These are phyloP conservation scores for Prionailurus viverrinus DNA, from an alignment of 2,113 vertebrate genomes.

Conservation along the genomic window DNA sequence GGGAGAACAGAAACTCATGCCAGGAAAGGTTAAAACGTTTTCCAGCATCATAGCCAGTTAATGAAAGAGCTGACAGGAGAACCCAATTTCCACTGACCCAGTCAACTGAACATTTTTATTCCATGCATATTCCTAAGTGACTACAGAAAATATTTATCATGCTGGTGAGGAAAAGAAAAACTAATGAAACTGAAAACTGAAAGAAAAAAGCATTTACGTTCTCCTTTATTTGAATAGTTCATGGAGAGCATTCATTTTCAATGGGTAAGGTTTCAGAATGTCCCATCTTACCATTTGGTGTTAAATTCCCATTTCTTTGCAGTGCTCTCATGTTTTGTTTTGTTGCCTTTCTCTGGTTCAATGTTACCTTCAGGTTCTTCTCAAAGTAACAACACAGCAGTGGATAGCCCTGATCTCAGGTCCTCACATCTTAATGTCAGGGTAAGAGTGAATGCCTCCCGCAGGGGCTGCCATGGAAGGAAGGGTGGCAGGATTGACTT, in stretches of 20 bases:
- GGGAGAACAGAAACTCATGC: not conserved
- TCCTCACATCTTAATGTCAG: not conserved
- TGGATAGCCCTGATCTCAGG: too few species aligned
- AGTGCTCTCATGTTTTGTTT: not conserved
- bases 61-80: too few species aligned
- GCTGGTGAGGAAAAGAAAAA: not conserved
- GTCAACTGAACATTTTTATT: not conserved
- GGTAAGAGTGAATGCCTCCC: accelerated
- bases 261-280: not conserved
- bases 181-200: not conserved
- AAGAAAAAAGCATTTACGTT: not conserved
- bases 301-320: not conserved
- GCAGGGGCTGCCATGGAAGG: not conserved
- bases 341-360: not conserved
- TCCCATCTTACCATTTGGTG: not conserved
- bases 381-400: not conserved
- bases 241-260: not conserved
- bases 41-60: not conserved
- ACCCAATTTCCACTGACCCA: not conserved
- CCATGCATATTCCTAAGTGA: not conserved
- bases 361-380: not conserved
- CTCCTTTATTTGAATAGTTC: slow-evolving; percentile 31
- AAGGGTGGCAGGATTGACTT: too few species aligned
- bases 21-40: not conserved
- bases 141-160: not conserved